Conservation (phyloP, 1,140 invertebrate species). For the Drosophila quadrilineata region DNA sequence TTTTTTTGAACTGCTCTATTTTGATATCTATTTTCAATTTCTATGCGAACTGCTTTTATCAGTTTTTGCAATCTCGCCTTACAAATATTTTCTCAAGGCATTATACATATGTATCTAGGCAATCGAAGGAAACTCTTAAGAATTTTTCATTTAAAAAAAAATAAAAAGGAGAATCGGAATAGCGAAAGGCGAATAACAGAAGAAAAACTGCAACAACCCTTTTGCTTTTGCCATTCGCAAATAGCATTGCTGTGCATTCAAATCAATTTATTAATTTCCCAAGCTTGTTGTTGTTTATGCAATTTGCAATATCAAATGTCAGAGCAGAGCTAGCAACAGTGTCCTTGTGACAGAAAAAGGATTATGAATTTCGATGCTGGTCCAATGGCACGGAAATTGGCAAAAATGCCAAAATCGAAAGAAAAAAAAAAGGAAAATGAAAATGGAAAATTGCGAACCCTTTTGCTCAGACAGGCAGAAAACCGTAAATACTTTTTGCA, state of each 20-base stretch:
- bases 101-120: conserved; percentile 12
- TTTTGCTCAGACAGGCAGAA: conserved; percentile 70
- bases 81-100: conserved; percentile 38
- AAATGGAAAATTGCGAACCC: conserved; percentile 35
- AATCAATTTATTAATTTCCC: conserved; percentile 73
- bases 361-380: conserved; percentile 52
- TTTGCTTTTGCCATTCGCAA: conserved; percentile 16
- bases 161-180: neutral
- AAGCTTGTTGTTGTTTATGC: conserved; percentile 70
- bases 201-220: conserved; percentile 48
- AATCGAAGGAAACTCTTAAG: conserved; percentile 16
- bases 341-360: conserved; percentile 21
- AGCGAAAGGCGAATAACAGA: too few relatives aligned
- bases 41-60: conserved; percentile 3
- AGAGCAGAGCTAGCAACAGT: conserved; percentile 46
- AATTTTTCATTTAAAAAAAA: conserved; percentile 3
- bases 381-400: conserved; percentile 22
- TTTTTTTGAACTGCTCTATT: too few relatives aligned
- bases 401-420: too few relatives aligned
- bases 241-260: conserved; percentile 5
- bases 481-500: conserved; percentile 65
- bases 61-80: conserved; percentile 18
- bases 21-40: too few relatives aligned
- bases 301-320: conserved; percentile 75
- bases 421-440: too few relatives aligned